Evolutionary conservation across 1,140 invertebrate species (phyloP).

Genomic region (Caenorhabditis elegans): DNA sequence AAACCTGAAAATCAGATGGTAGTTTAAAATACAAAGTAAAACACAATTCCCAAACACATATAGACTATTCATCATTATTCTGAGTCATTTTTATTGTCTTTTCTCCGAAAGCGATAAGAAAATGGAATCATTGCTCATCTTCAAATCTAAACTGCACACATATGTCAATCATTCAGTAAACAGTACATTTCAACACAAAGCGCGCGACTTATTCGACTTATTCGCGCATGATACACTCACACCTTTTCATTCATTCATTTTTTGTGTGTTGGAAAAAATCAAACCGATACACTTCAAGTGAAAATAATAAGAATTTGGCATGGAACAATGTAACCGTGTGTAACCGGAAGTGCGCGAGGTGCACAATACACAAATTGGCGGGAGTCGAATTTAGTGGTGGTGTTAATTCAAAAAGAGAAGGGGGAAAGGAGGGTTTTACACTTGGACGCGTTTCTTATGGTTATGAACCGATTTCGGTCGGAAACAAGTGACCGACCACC

Average conservation of each 20-base stretch:
- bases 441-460: neutral
- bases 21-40: no score
- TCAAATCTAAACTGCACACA: constrained; percentile 16
- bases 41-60: neutral
- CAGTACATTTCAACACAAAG: constrained; percentile 12
- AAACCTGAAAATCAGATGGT: neutral
- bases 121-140: constrained; percentile 13
- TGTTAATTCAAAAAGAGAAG: constrained; percentile 8
- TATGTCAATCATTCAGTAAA: constrained; percentile 29
- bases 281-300: no score
- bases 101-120: constrained; percentile 6
- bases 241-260: neutral
- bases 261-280: neutral
- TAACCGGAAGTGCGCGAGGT: constrained; percentile 26
- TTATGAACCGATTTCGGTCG: neutral
- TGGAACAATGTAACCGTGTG: constrained; percentile 19
- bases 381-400: neutral
- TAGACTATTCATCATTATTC: neutral
- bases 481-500: neutral
- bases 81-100: constrained; percentile 32
- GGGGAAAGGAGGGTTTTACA: neutral
- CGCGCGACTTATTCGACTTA: neutral
- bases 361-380: constrained; percentile 31
- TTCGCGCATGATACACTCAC: constrained; percentile 5
- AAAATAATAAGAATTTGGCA: neutral